These are phyloP conservation scores for Bombus soroeensis DNA, from an alignment of 1,140 invertebrate species.

Conservation along the genomic window DNA sequence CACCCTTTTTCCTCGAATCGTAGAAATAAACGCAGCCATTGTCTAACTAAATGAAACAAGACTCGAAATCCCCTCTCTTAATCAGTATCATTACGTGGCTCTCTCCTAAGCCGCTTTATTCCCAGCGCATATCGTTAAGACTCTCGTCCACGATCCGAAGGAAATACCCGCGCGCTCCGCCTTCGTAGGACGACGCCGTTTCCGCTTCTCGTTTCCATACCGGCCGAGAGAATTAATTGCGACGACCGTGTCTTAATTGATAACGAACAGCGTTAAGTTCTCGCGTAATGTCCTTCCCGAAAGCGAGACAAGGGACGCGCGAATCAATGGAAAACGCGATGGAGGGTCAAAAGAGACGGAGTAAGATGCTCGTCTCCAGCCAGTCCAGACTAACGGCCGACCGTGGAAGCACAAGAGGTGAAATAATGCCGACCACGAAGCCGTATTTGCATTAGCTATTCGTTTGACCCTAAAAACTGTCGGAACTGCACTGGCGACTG, in stretches of 20 bases:
- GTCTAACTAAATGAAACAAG: slow-evolving; percentile 1
- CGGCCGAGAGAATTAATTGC: slow-evolving; percentile 78
- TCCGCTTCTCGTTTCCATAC: slow-evolving; percentile 78
- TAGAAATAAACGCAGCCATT: too few species aligned
- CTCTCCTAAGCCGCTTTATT: slow-evolving; percentile 21
- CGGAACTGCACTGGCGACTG: slow-evolving; percentile 56
- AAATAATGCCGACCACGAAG: slow-evolving; percentile 58
- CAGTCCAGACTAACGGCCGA: slow-evolving; percentile 57
- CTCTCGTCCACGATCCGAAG: slow-evolving; percentile 23
- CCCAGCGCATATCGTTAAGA: slow-evolving; percentile 29
- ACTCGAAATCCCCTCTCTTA: slow-evolving; percentile 5
- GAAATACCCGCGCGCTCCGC: neutral
- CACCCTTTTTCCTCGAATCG: too few species aligned
- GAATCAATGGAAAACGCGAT: slow-evolving; percentile 1
- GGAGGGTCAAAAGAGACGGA: neutral
- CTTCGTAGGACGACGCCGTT: slow-evolving; percentile 66
- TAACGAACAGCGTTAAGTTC: slow-evolving; percentile 78
- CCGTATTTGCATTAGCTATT: slow-evolving; percentile 69
- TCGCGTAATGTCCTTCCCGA: slow-evolving; percentile 53
- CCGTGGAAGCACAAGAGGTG: slow-evolving; percentile 34
- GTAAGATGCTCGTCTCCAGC: slow-evolving; percentile 51
- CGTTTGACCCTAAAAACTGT: slow-evolving; percentile 68
- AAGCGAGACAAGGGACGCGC: neutral
- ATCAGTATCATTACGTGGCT: slow-evolving; percentile 46
- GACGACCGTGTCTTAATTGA: slow-evolving; percentile 79